Evolutionary conservation across 2,113 vertebrate species (phyloP).

Genomic region (Furnarius figulus): DNA sequence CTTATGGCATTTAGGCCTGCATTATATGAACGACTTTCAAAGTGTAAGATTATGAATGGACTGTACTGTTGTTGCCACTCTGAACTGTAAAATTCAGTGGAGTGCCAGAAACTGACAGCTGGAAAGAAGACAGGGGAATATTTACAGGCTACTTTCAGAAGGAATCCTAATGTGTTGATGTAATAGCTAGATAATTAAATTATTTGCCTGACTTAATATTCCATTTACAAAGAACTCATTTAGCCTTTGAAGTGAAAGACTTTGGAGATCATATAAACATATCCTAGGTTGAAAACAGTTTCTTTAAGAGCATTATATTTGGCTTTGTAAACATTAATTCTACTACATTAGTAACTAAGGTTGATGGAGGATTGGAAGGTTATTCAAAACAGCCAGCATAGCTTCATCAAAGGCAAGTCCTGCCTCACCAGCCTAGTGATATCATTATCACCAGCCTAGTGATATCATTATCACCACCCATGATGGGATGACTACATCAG

Average conservation of each 20-base stretch:
- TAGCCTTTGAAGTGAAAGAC: constrained; percentile 72
- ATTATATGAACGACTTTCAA: constrained; percentile 64
- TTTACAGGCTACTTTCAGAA: constrained; percentile 77
- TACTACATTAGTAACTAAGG: neutral
- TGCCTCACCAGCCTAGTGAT: fast-evolving
- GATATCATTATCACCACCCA: neutral
- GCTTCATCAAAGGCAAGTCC: neutral
- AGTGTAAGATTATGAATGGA: constrained; percentile 68
- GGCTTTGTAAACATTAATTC: constrained; percentile 55
- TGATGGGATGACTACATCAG: neutral
- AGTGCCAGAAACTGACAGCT: constrained; percentile 56
- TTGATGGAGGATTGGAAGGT: neutral
- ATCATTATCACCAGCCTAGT: no score
- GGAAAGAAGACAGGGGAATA: constrained; percentile 52
- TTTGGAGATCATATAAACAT: constrained; percentile 77
- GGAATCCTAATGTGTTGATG: constrained; percentile 72
- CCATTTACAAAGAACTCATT: constrained; percentile 72
- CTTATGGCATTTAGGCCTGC: constrained; percentile 56
- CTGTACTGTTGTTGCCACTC: constrained; percentile 61
- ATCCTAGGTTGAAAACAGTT: constrained; percentile 52
- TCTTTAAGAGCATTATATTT: constrained; percentile 47
- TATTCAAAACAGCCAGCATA: neutral
- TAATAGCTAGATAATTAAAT: constrained; percentile 73
- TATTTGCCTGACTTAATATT: constrained; percentile 65
- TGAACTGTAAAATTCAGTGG: constrained; percentile 62